Base-by-base conservation (phyloP, 2,113 vertebrate species). In the Atrichornis clamosus region DNA sequence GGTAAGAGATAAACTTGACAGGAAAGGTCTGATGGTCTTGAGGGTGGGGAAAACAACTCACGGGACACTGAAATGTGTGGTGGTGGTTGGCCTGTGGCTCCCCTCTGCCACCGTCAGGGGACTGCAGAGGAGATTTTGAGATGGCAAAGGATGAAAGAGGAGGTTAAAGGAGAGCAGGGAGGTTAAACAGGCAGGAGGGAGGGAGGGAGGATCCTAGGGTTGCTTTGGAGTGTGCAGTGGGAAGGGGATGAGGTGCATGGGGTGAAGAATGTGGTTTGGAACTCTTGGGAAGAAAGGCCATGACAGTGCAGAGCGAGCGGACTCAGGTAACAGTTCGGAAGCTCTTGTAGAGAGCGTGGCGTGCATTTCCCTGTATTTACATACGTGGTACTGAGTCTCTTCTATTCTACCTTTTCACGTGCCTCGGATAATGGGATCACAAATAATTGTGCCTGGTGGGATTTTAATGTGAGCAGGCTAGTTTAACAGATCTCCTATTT, bases 181-280 rank as follows among this genome's bases (percentile, higher is more conserved):
- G 13, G 2, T 64, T 6, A 16, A 37, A 27, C 0, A 2, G 23
- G 2, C 10, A 69, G 5, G 10, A 37, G 13, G 23, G 33, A 79
- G 10, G 21, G 32, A 58, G 21, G 11, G 14, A 39, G 6, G 13
- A 32, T 82, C 30, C 41, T 52, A 16, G 15, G 10, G 28, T 41
- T 46, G 17, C 37, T 87, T 77, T 65, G 59, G 37, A 70, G 19
- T 41, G 14, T 17, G 42, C 32, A 65, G 4, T 37, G 15, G 20
- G 28, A 44, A 69, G 22, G 2, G 22, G 5, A 6, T 56, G 30
- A 69, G 13, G 24, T 30, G 20, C 1, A 16, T 23, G 42, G 20
- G 4, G 15, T 62, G 24, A 63, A 83, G 22, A 30, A 6, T 9
- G 26, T 8, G 42, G 6, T 42, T 78, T 94, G 60, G 15, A 69